Evolutionary conservation across 2,797 vertebrate genomes (phyloP).

Genomic region (Myioborus miniatus): DNA sequence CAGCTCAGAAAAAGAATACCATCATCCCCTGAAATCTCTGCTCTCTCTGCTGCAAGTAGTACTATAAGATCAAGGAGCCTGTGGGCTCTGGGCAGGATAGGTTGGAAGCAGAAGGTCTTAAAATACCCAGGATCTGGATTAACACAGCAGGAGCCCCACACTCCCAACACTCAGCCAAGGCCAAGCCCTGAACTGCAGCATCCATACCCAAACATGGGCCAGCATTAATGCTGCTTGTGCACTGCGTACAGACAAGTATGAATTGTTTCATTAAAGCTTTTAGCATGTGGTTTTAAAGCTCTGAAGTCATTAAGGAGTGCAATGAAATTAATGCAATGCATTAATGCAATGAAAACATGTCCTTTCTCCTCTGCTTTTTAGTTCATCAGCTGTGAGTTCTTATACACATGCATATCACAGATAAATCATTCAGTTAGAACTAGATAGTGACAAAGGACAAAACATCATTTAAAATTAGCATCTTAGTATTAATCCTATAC

Average conservation of each 20-base stretch:
- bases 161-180: neutral
- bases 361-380: neutral
- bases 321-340: too few species aligned
- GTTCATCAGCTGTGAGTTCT: neutral
- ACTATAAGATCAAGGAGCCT: neutral
- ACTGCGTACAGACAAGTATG: neutral
- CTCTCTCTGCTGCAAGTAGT: neutral
- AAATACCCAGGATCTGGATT: neutral
- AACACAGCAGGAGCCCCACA: neutral
- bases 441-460: neutral
- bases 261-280: neutral
- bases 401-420: neutral
- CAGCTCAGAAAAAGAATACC: neutral
- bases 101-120: neutral
- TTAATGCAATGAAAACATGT: neutral
- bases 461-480: neutral
- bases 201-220: fast-evolving
- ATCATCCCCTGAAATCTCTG: fast-evolving
- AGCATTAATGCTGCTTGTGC: neutral
- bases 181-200: neutral
- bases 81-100: neutral
- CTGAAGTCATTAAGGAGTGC: neutral
- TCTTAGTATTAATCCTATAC: neutral
- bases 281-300: neutral
- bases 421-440: neutral